Evolutionary conservation across 2,113 vertebrate genomes (phyloP), one percentile per base, ranked within the genome.

Genomic region (Arenaria interpres): DNA sequence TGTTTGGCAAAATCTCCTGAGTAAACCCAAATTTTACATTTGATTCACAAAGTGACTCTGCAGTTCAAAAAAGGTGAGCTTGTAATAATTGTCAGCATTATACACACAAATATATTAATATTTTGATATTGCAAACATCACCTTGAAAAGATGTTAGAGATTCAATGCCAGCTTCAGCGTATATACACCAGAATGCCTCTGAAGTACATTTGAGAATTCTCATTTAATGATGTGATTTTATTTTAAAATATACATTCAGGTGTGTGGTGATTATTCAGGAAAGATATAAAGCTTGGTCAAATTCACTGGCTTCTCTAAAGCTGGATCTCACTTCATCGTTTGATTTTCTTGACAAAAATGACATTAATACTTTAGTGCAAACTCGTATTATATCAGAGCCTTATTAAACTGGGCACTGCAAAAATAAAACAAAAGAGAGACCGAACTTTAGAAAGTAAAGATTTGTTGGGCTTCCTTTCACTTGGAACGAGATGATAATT

Each of bases 191-290:
- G 81, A 69, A 71, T 56, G 25, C 56, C 87, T 75, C 68, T 67
- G 64, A 92, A 93, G 37, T 78, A 62, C 41, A 73, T 56, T 45
- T 14, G 51, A 90, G 64, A 92, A 90, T 32, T 93, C 71, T 50
- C 25, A 75, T 76, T 81, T 94, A 84, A 87, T 86, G 41, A 95
- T n/a, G 66, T 64, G 57, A 41, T 79, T 90, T 91, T 92, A 76
- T 77, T 87, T 90, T 86, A 64, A 83, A 94, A 95, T 92, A 73
- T 8, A 92, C 60, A 78, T 71, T 77, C 73, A 69, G 37, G 67
- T 46, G 18, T 54, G 79, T 24, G 51, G 57, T 73, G 60, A 74
- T 54, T 75, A 72, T 71, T 87, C 78, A 60, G 35, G 45, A 56
- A 75, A 88, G 45, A 74, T 53, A 67, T 2, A 93, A 89, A 92